These are phyloP conservation scores for Drosophila kohkoa DNA, from an alignment of 1,140 invertebrate species.

Conservation along the genomic window DNA sequence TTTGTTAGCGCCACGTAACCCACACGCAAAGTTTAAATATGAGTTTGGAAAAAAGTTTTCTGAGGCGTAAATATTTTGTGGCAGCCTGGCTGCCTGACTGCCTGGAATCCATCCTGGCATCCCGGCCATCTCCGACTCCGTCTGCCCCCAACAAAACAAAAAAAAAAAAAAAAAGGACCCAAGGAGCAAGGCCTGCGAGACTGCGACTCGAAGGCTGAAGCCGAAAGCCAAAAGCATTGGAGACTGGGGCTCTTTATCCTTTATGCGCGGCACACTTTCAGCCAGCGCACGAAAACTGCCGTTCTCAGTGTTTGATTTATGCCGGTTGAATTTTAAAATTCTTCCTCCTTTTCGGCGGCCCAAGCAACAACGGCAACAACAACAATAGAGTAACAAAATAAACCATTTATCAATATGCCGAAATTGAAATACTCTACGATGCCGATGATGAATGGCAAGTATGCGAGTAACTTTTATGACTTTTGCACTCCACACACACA, in stretches of 20 bases:
- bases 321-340: slow-evolving; percentile 82
- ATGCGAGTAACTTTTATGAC: slow-evolving; percentile 1
- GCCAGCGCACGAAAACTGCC: slow-evolving; percentile 71
- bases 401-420: slow-evolving; percentile 1
- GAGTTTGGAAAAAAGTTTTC: slow-evolving; percentile 75
- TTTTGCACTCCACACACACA: neutral
- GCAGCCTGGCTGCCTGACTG: slow-evolving; percentile 35
- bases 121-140: neutral
- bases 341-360: slow-evolving; percentile 32
- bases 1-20: neutral
- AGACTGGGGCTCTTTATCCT: slow-evolving; percentile 63
- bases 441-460: neutral
- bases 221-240: neutral
- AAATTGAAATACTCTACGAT: neutral
- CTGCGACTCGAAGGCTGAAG: neutral
- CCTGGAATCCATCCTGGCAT: slow-evolving; percentile 29
- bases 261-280: slow-evolving; percentile 61
- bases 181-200: neutral
- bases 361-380: slow-evolving; percentile 4
- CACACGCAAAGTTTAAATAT: slow-evolving; percentile 75
- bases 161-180: slow-evolving; percentile 1
- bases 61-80: slow-evolving; percentile 81
- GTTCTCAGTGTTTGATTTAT: slow-evolving; percentile 77
- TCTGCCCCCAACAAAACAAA: neutral
- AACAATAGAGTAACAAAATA: slow-evolving; percentile 13